These are phyloP conservation scores for Ephydatia muelleri DNA, from an alignment of 37 sponge, comb jelly and placozoan genomes.

Conservation along the genomic window DNA sequence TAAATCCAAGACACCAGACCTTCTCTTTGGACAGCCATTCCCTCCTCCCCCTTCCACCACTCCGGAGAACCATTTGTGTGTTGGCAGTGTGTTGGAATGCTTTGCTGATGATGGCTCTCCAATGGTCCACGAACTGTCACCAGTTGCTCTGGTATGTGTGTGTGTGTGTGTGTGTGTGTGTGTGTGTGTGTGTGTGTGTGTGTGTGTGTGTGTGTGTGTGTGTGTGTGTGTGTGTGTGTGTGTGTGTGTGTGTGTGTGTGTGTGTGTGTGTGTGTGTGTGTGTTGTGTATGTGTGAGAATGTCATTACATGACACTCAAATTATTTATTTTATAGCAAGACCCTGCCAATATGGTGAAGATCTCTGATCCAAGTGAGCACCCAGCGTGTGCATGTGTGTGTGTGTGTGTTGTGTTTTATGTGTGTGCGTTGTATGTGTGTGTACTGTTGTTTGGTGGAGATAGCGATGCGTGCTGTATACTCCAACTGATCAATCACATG, in stretches of 20 bases:
- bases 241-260: not conserved
- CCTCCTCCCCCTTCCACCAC: conserved; percentile 57
- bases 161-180: not conserved
- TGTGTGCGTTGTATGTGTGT: not conserved
- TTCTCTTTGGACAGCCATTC: conserved; percentile 48
- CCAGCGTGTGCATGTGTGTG: too few relatives aligned
- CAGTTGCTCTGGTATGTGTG: conserved; percentile 42
- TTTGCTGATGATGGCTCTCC: conserved; percentile 48
- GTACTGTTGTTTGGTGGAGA: too few relatives aligned
- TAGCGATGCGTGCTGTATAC: too few relatives aligned
- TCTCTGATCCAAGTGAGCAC: conserved; percentile 27
- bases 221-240: too few relatives aligned
- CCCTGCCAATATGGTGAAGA: conserved; percentile 8
- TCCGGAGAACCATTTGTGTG: not conserved
- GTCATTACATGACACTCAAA: not conserved
- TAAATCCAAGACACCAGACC: conserved; percentile 39
- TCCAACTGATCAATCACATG: too few relatives aligned
- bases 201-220: conserved; percentile 10
- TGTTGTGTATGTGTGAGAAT: not conserved
- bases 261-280: conserved; percentile 4
- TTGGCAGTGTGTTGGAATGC: conserved; percentile 31
- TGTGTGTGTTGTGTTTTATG: not conserved
- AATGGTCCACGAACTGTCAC: conserved; percentile 29
- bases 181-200: not conserved
- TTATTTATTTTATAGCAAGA: conserved; percentile 10